Base-by-base conservation (phyloP, 2,113 vertebrate species). In the Setophaga coronata region DNA sequence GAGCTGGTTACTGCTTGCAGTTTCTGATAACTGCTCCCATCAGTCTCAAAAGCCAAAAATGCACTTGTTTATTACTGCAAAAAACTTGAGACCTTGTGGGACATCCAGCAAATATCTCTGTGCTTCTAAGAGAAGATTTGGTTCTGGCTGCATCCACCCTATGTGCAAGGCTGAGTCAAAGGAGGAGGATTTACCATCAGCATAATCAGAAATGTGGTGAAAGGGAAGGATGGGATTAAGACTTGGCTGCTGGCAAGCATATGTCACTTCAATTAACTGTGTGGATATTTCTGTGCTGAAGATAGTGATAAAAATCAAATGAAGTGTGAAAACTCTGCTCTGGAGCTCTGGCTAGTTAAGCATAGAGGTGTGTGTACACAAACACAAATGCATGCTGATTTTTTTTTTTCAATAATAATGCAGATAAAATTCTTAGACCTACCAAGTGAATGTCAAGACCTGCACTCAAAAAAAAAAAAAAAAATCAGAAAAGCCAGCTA, bases 181-280 rank as follows among this genome's bases (percentile, higher is more conserved):
- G 3, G 6, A 78, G 64, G 69, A 70, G 69, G 80, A 89, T 87
- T 95, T 96, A 48, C 76, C 92, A 90, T 81, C 86, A 89, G 45
- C 72, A 54, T 95, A 93, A 93, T 92, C 82, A 92, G 80, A 96
- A 96, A 81, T 19, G 70, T 20, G 69, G 96, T 62, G 62, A 94
- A 93, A 85, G 54, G 91, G 79, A 91, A 95, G 71, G 90, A 87
- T 26, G 65, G 88, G 90, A 94, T 93, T 95, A 93, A 56, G 67
- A 4, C 31, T 92, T 90, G 90, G 82, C 90, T 94, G 88, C 92
- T 95, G 80, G 64, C 62, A 89, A 93, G 83, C 86, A 79, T 71
- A 82, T 92, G 90, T 93, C 88, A 36, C 80, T 78, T 88, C 88
- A 93, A 47, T 83, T 93, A 92, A 93, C 82, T 38, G 92, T 40